Evolutionary conservation across 2,797 vertebrate genomes (phyloP), one percentile per base, ranked within the genome.

Genomic region (Cyprinodon diabolis): DNA sequence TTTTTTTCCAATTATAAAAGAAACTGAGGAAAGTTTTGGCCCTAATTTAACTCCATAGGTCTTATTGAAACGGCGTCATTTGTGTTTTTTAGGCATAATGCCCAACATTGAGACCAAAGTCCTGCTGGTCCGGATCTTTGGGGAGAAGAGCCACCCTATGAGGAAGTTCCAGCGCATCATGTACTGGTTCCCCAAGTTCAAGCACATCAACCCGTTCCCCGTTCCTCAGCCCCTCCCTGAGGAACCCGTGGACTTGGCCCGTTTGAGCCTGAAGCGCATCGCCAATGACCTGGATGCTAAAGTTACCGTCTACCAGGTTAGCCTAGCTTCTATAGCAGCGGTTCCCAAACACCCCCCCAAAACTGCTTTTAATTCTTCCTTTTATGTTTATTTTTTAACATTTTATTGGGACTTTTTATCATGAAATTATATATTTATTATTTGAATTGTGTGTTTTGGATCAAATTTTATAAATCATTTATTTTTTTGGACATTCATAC

Each of bases 131-230:
- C 95, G 95, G 93, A 95, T 96, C 68, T 98, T 98, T 75, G 97
- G 97, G 15, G 85, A 89, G 12, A 95, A 94, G 84, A 89, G 95
- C 79, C 95, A 97, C 67, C 96, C 97, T 0, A 84, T 96, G 67
- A 95, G 95, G 72, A 98, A 98, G 89, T 96, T 89, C 54, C 92
- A 96, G 74, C 95, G 97, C 12, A 74, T 97, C 73, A 92, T 95
- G 92, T 96, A 97, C 84, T 98, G 97, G 97, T 94, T 97, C 77
- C 95, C 96, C 6, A 95, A 84, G 69, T 97, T 98, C 90, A 96
- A 94, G 79, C 88, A 97, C 25, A 0, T 75, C 35, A 96, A 96
- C 87, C 97, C 97, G 0, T 96, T 93, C 86, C 96, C 96, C 0
- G 0, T 97, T 35, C 96, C 96, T 0, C 67, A 58, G 0, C 79